A percentile compares a stretch with the other conserved stretches of the same genome.
Conservation (phyloP, 2,797 vertebrate species). For the Hoplostethus mediterraneus region DNA sequence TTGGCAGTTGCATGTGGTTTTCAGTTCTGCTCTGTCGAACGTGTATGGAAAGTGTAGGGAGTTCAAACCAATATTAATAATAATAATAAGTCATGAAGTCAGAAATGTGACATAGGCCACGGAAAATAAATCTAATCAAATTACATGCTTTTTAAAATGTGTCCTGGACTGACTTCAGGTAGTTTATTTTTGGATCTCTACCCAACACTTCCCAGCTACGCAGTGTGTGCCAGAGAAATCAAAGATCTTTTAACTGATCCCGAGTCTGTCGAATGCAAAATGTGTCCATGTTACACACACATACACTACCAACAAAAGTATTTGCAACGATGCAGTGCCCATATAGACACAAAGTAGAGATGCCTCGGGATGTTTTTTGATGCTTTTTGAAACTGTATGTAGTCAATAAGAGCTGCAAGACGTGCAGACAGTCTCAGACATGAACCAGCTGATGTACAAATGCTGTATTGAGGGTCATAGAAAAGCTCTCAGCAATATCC, state of each 20-base stretch:
- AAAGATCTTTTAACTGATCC: not conserved
- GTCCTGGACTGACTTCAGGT: not conserved
- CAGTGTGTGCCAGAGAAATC: too few species aligned
- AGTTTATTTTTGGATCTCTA: not conserved
- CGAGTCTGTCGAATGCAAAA: not conserved
- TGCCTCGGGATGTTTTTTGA: not conserved
- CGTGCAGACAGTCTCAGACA: conserved; percentile 21
- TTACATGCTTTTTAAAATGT: not conserved
- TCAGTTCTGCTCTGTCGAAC: conserved; percentile 33
- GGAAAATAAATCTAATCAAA: not conserved
- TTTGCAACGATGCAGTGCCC: not conserved
- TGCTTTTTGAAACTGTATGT: not conserved
- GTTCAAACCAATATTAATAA: conserved; percentile 8
- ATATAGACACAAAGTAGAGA: not conserved
- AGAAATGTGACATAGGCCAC: not conserved
- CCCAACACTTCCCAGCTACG: too few species aligned
- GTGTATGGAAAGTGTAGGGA: conserved; percentile 15
- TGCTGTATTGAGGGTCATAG: conserved; percentile 28
- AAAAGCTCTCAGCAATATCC: conserved; percentile 59
- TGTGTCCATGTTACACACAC: not conserved
- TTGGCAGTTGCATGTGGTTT: conserved; percentile 53
- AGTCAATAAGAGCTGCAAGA: not conserved
- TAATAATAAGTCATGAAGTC: conserved; percentile 21
- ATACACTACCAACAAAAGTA: too few species aligned
- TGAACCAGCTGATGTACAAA: conserved; percentile 32